Conservation (phyloP, 2,888 invertebrate species). For the Agrochola lychnidis region DNA sequence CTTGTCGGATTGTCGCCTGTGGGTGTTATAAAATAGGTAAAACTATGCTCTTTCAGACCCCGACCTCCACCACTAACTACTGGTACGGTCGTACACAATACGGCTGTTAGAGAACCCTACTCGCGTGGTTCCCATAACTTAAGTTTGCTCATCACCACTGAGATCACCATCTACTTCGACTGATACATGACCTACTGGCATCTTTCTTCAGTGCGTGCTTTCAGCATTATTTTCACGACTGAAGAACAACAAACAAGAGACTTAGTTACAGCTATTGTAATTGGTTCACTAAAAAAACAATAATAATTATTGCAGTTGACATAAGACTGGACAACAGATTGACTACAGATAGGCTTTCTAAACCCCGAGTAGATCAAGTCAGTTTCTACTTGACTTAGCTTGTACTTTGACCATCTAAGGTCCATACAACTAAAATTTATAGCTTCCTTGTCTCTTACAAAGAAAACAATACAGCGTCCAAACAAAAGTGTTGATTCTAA, state of each 20-base stretch:
- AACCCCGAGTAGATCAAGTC: neutral
- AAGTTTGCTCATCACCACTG: too few relatives aligned
- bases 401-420: neutral
- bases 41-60: too few relatives aligned
- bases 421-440: slow-evolving; percentile 35
- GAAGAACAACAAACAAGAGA: neutral
- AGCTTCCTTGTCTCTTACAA: slow-evolving; percentile 46
- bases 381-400: neutral
- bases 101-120: too few relatives aligned
- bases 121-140: too few relatives aligned
- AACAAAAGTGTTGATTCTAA: slow-evolving; percentile 56
- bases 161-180: too few relatives aligned
- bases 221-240: neutral
- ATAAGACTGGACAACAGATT: neutral
- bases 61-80: too few relatives aligned
- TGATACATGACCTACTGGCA: too few relatives aligned
- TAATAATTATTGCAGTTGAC: neutral
- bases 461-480: slow-evolving; percentile 36
- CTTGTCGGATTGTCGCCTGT: too few relatives aligned
- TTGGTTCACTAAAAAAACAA: neutral
- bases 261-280: neutral
- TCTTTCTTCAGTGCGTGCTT: neutral
- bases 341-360: neutral
- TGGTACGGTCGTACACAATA: too few relatives aligned
- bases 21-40: neutral